Conservation (phyloP, 1,140 invertebrate genomes). For the Ostrea edulis region DNA sequence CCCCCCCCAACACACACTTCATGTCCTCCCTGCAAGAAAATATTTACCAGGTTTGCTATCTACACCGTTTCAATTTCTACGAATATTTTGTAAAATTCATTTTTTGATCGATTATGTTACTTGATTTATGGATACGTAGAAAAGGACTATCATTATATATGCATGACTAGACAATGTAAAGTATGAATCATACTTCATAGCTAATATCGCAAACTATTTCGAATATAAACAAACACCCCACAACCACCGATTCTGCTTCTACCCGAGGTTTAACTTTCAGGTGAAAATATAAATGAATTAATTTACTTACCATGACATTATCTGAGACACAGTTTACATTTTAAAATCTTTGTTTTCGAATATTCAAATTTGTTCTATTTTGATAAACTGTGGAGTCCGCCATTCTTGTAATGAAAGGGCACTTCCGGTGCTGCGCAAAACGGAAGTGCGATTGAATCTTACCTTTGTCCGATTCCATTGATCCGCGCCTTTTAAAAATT, state of each 20-base stretch:
- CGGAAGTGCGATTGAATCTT: not conserved
- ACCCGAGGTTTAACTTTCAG: not conserved
- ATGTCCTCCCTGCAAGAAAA: too few relatives aligned
- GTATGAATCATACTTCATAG: slow-evolving; percentile 7
- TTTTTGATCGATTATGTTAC: too few relatives aligned
- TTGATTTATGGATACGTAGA: too few relatives aligned
- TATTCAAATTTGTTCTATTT: slow-evolving; percentile 1
- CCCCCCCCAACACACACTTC: too few relatives aligned
- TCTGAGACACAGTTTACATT: slow-evolving; percentile 21
- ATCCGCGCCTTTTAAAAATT: not conserved
- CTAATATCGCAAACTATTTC: not conserved
- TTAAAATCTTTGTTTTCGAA: slow-evolving; percentile 20
- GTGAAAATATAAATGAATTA: not conserved
- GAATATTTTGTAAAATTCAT: too few relatives aligned
- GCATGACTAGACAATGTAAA: slow-evolving; percentile 11
- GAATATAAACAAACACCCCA: slow-evolving; percentile 9
- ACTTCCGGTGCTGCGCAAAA: slow-evolving; percentile 35
- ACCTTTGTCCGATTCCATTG: not conserved
- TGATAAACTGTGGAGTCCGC: slow-evolving; percentile 18
- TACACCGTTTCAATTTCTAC: too few relatives aligned
- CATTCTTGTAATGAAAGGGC: not conserved
- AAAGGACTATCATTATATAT: not conserved
- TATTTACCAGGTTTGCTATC: too few relatives aligned
- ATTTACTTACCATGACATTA: slow-evolving; percentile 10
- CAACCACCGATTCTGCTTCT: not conserved